These are phyloP conservation scores for Falcunculus frontatus DNA, from an alignment of 2,113 vertebrate species.

Conservation along the genomic window DNA sequence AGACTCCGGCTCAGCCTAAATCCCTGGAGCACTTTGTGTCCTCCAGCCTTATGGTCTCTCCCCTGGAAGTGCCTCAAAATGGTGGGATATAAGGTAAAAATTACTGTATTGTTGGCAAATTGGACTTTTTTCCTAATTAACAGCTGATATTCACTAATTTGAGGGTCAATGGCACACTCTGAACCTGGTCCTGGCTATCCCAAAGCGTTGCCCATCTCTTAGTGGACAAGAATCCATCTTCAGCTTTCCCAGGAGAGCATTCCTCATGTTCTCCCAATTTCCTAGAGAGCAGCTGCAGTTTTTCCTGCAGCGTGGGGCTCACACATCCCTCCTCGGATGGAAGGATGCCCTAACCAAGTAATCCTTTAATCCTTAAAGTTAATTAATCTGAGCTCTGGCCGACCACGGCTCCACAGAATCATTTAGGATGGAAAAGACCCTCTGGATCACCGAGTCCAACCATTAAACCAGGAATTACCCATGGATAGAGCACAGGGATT, in stretches of 20 bases:
- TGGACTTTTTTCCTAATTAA: background rate
- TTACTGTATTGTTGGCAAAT: fast-evolving
- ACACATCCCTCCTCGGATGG: fast-evolving
- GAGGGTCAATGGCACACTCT: background rate
- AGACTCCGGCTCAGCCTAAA: background rate
- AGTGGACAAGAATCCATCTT: background rate
- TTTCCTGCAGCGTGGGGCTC: background rate
- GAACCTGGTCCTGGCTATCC: background rate
- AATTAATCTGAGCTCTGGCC: fast-evolving
- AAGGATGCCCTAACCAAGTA: background rate
- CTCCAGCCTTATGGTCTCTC: fast-evolving
- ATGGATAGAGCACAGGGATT: background rate
- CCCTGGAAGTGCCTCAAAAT: background rate
- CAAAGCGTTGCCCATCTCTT: background rate
- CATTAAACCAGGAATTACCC: background rate
- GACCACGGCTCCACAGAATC: fast-evolving
- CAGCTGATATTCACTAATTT: background rate
- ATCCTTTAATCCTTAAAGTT: background rate
- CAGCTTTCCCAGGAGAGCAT: background rate
- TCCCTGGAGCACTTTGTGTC: background rate
- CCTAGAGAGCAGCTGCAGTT: background rate
- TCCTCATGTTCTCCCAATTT: background rate
- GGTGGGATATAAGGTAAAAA: background rate
- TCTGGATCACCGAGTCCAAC: background rate
- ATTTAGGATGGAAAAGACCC: background rate